These are phyloP conservation scores for Sisyra nigra DNA, from an alignment of 2,888 invertebrate genomes.

Conservation along the genomic window DNA sequence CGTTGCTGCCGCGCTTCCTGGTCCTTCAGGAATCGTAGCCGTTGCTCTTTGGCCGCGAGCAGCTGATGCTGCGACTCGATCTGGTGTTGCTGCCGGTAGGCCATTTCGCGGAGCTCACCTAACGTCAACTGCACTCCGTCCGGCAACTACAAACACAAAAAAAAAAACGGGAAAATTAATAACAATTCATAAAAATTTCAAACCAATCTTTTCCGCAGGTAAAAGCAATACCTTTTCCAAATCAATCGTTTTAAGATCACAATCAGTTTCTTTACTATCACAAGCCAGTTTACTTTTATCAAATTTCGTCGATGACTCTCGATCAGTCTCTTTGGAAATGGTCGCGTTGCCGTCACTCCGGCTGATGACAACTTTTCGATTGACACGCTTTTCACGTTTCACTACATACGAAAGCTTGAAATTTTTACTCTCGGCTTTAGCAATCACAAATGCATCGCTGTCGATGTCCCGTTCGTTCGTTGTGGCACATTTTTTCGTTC, in stretches of 20 bases:
- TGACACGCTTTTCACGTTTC: no score
- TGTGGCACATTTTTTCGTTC: background rate
- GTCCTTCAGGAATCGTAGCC: conserved; percentile 85
- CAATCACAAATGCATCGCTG: conserved; percentile 18
- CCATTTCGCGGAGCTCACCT: conserved; percentile 96
- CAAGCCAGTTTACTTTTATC: no score
- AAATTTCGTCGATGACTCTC: no score
- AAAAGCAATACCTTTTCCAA: no score
- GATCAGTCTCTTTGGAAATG: no score
- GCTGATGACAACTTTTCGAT: no score
- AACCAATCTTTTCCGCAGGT: background rate
- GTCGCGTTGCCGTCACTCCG: no score
- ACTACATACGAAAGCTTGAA: no score
- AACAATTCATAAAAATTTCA: background rate
- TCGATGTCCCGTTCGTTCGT: conserved; percentile 19
- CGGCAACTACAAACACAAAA: conserved; percentile 49
- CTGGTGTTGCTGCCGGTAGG: conserved; percentile 92
- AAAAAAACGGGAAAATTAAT: conserved; percentile 2
- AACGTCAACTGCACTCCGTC: conserved; percentile 83
- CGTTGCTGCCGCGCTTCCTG: conserved; percentile 68
- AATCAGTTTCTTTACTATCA: no score
- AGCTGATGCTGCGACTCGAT: conserved; percentile 89
- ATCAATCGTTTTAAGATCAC: no score
- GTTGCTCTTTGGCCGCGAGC: conserved; percentile 83
- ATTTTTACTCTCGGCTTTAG: background rate